phyloP scores from a whole-genome alignment of 2,797 vertebrate genomes.

The Acestrorhynchus altus region DNA sequence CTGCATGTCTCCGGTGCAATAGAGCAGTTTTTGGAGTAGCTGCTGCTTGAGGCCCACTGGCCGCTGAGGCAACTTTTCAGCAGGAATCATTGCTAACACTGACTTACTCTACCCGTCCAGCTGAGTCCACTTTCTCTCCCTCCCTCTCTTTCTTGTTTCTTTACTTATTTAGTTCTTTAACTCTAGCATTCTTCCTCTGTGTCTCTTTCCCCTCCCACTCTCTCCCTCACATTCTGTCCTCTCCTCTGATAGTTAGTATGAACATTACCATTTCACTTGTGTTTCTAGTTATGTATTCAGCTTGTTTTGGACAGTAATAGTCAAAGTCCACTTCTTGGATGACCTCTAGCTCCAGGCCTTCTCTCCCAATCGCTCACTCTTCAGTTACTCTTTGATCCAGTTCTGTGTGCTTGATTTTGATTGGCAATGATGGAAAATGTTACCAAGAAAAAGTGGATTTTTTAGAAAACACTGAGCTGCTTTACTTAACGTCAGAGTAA shows the following conservation, averaged over 20 bases:
- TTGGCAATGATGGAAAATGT: neutral
- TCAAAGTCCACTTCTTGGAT: conserved; percentile 50
- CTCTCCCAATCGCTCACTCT: conserved; percentile 37
- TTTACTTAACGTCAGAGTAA: too few relatives aligned
- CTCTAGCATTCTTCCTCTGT: neutral
- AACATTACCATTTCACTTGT: conserved; percentile 58
- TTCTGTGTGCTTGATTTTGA: neutral
- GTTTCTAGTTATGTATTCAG: conserved; percentile 51
- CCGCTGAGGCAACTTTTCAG: conserved; percentile 43
- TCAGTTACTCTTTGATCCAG: conserved; percentile 28
- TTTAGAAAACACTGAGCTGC: too few relatives aligned
- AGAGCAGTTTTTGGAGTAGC: conserved; percentile 57
- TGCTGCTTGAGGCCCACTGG: conserved; percentile 26
- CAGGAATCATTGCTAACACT: conserved; percentile 26
- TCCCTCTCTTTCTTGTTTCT: conserved; percentile 7
- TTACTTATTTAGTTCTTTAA: neutral
- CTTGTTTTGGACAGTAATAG: neutral
- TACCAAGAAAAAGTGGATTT: too few relatives aligned
- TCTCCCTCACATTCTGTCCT: neutral
- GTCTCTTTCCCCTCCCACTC: neutral
- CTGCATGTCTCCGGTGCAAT: conserved; percentile 74
- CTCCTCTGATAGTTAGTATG: conserved; percentile 28
- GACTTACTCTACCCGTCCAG: neutral
- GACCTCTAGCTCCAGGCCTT: neutral
- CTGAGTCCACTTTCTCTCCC: neutral